These are phyloP conservation scores for Haliclystus octoradiatus DNA, from an alignment of 30 jellyfish, hydroid and myxozoan genomes.

Conservation along the genomic window DNA sequence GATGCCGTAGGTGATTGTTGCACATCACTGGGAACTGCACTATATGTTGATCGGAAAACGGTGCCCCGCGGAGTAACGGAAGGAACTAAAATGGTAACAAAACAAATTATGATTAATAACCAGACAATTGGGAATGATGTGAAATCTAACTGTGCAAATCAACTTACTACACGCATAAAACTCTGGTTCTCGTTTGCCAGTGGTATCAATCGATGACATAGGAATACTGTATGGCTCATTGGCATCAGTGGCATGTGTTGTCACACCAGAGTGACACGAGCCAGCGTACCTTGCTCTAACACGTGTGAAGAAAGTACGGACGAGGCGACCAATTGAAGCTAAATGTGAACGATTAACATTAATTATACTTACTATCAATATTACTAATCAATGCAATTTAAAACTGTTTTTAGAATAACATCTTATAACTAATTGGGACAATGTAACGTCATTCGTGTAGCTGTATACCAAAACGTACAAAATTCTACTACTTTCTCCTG, in stretches of 20 bases:
- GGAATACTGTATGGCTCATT: neutral
- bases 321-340: neutral
- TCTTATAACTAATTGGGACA: too few species aligned
- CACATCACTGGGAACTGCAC: neutral
- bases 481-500: too few species aligned
- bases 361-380: too few species aligned
- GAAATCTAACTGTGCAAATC: neutral
- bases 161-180: too few species aligned
- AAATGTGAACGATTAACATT: neutral
- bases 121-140: neutral
- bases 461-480: too few species aligned
- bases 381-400: too few species aligned
- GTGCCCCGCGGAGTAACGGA: neutral
- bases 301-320: neutral
- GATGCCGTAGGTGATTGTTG: slow-evolving; percentile 45
- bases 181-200: neutral
- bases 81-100: neutral
- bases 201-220: neutral
- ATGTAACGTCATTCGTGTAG: too few species aligned
- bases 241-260: neutral
- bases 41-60: neutral
- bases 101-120: too few species aligned
- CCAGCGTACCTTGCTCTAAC: neutral
- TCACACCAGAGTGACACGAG: neutral
- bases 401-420: too few species aligned